Conservation (phyloP, 2,797 vertebrate genomes). For the Typhlichthys subterraneus region DNA sequence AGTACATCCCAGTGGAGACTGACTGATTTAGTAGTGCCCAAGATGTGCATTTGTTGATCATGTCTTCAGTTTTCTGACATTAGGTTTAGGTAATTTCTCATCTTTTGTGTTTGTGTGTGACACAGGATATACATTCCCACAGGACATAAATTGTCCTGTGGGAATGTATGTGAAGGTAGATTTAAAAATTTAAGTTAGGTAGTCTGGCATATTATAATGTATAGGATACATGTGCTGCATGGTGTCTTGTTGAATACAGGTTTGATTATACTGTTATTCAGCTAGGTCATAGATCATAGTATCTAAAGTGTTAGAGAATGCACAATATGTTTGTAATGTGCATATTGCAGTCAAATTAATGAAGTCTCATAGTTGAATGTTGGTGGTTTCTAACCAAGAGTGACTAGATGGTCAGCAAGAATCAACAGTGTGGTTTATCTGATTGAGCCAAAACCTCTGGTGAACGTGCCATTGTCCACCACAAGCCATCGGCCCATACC, state of each 20-base stretch:
- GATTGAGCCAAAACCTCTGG: slow-evolving; percentile 34
- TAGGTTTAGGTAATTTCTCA: background rate
- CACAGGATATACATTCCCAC: background rate
- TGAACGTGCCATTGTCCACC: slow-evolving; percentile 18
- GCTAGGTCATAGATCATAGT: background rate
- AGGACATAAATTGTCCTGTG: too few relatives aligned
- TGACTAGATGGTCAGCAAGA: slow-evolving; percentile 33
- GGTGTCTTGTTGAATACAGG: too few relatives aligned
- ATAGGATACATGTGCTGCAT: too few relatives aligned
- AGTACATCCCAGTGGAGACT: background rate
- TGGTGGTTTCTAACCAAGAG: slow-evolving; percentile 24
- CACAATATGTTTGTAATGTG: background rate
- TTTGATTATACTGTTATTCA: too few relatives aligned
- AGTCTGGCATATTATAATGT: too few relatives aligned
- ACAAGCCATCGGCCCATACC: slow-evolving; percentile 17
- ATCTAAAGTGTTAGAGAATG: slow-evolving; percentile 4
- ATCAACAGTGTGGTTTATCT: slow-evolving; percentile 36
- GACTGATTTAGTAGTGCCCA: slow-evolving; percentile 12
- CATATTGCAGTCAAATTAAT: slow-evolving; percentile 5
- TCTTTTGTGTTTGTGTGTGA: background rate
- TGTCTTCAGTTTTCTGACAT: slow-evolving; percentile 1
- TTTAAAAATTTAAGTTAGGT: too few relatives aligned
- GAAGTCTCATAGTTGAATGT: slow-evolving; percentile 4
- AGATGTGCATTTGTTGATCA: background rate
- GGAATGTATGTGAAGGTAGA: too few relatives aligned